Evolutionary conservation across 2,888 invertebrate genomes (phyloP), one percentile per base, ranked within the genome.

Genomic region (Dynastes hyllus): DNA sequence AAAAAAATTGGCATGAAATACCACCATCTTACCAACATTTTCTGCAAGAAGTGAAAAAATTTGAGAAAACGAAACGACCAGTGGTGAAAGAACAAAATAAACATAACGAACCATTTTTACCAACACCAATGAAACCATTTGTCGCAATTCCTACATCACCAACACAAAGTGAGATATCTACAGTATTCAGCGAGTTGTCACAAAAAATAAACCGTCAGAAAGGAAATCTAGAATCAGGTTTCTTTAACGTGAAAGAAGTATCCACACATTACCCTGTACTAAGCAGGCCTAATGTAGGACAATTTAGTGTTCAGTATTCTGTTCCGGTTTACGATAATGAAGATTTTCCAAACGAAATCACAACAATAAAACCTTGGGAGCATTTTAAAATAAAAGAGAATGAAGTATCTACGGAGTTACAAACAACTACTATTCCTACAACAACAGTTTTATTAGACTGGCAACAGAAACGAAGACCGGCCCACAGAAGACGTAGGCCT

Each of bases 201-300:
- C 81, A 84, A 40, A 80, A 80, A 58, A 84, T 86, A 75, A 84
- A 84, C 58, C 81, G 80, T 27, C 86, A 86, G 81, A 86, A 85
- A 75, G 83, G 82, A 45, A 82, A 82, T 51, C 82, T 84, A 9
- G 84, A 83, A 67, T 51, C 84, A 77, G 50, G 82, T 29, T 86
- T 83, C 78, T 89, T 87, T 79, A 87, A 86, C 80, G 84, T 89
- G 32, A 89, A 89, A 81, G 89, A 89, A 80, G 89, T 89, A 16
- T 89, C 89, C 0, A 89, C 89, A 0, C 89, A 89, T 84, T 89
- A 87, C 81, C 89, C 89, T 5, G 87, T 89, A 77, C 80, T 88
- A 16, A 87, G 87, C 37, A 84, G 81, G 78, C 87, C 86, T 0
- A 81, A 81, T 29, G 83, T 58, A 66, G 78, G 78, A 37, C 81